Evolutionary conservation across 2,888 invertebrate genomes (phyloP).

Genomic region (Choristoneura rosaceana): DNA sequence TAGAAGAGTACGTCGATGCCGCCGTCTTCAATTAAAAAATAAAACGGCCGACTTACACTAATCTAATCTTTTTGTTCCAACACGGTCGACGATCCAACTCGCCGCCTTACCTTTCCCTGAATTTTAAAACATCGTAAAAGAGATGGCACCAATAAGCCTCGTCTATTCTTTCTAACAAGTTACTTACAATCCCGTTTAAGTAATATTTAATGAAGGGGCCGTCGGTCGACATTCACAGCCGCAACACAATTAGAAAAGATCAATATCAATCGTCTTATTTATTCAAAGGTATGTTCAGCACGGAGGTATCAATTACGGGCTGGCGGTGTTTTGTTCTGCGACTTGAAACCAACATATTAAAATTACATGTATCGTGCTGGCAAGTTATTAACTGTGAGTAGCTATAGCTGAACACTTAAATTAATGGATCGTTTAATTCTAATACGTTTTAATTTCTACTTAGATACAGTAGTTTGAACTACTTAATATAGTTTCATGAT

Average conservation of each 20-base stretch:
- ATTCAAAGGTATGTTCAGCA: slow-evolving; percentile 58
- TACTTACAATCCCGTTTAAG: slow-evolving; percentile 68
- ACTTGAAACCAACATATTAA: slow-evolving; percentile 30
- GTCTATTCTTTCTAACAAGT: slow-evolving; percentile 64
- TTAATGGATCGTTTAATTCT: background rate
- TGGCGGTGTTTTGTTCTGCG: slow-evolving; percentile 30
- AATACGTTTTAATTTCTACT: background rate
- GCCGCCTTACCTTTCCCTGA: slow-evolving; percentile 46
- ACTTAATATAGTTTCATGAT: background rate
- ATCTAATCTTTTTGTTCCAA: slow-evolving; percentile 30
- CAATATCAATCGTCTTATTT: slow-evolving; percentile 70
- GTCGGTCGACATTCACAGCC: slow-evolving; percentile 64
- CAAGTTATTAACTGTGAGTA: slow-evolving; percentile 19
- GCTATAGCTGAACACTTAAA: background rate
- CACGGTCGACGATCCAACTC: slow-evolving; percentile 38
- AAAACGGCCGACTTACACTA: slow-evolving; percentile 24
- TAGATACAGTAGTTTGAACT: no score
- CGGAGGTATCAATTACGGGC: slow-evolving; percentile 41
- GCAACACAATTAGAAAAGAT: slow-evolving; percentile 79
- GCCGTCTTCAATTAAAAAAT: slow-evolving; percentile 22
- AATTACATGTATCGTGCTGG: slow-evolving; percentile 22
- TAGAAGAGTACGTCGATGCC: background rate
- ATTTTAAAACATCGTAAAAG: slow-evolving; percentile 51
- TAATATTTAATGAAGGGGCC: slow-evolving; percentile 77
- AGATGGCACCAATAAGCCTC: slow-evolving; percentile 56